Evolutionary conservation across 2,797 vertebrate species (phyloP).

Genomic region (Pyrocephalus nanus): DNA sequence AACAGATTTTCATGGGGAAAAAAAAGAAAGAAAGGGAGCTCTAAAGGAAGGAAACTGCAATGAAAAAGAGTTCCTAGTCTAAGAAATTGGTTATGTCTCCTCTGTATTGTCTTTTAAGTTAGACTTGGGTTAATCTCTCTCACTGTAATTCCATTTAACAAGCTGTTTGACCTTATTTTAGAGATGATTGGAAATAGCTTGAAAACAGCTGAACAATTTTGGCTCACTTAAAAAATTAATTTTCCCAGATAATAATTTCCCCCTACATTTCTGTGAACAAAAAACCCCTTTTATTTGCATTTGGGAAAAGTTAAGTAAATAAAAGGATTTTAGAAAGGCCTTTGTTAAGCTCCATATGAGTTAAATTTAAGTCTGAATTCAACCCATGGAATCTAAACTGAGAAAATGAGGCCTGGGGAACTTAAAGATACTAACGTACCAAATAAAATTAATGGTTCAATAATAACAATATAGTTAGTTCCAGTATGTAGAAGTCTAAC

Average conservation of each 20-base stretch:
- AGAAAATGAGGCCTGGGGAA: neutral
- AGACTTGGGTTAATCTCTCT: neutral
- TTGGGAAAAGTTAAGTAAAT: conserved; percentile 51
- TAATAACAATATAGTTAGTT: neutral
- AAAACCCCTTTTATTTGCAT: conserved; percentile 11
- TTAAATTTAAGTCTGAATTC: neutral
- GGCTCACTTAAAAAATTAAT: conserved; percentile 32
- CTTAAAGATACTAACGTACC: neutral
- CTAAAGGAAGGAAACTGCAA: neutral
- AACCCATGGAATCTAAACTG: neutral
- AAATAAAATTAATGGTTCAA: neutral
- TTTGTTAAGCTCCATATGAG: neutral
- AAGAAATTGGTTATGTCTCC: neutral
- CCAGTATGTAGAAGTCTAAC: neutral
- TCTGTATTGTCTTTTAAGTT: neutral
- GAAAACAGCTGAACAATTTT: conserved; percentile 6
- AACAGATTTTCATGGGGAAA: neutral
- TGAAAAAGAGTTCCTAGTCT: neutral
- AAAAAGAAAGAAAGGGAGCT: neutral
- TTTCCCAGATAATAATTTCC: neutral
- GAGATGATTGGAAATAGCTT: neutral
- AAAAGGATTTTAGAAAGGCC: conserved; percentile 40
- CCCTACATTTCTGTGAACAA: conserved; percentile 48
- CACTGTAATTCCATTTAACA: neutral
- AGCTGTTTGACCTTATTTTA: neutral